Conservation (phyloP, 2,797 vertebrate genomes). For the Hylomyscus alleni region DNA sequence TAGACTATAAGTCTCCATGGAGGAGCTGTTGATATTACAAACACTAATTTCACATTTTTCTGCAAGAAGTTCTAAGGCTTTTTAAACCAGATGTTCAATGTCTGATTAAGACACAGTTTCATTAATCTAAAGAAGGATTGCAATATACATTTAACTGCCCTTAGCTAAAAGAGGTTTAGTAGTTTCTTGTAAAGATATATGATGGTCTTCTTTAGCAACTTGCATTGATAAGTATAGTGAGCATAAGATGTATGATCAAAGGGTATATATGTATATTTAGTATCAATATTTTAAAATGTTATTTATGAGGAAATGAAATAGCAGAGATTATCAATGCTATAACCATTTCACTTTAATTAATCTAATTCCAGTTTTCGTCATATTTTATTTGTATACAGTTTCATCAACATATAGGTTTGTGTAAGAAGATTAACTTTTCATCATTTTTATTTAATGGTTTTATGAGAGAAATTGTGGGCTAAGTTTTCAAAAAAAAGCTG, state of each 20-base stretch:
- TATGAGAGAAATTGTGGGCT: neutral
- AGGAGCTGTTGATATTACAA: neutral
- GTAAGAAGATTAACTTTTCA: neutral
- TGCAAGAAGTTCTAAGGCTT: neutral
- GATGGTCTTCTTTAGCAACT: neutral
- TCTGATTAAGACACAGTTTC: conserved; percentile 18
- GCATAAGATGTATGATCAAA: neutral
- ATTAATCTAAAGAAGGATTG: neutral
- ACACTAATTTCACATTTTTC: neutral
- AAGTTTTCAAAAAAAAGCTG: neutral
- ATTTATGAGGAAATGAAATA: neutral
- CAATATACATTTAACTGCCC: neutral
- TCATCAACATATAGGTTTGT: neutral
- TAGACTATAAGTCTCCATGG: neutral
- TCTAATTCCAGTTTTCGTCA: neutral
- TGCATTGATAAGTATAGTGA: neutral
- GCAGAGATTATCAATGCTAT: neutral
- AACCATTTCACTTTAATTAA: neutral
- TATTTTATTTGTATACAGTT: no score
- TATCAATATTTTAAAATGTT: neutral
- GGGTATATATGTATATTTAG: neutral
- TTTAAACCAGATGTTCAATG: conserved; percentile 12
- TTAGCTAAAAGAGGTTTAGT: neutral
- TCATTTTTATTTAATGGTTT: neutral
- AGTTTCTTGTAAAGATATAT: neutral